These are phyloP conservation scores for Phenganax stokvisi DNA, from an alignment of 92 coral and sea anemone genomes.

Conservation along the genomic window DNA sequence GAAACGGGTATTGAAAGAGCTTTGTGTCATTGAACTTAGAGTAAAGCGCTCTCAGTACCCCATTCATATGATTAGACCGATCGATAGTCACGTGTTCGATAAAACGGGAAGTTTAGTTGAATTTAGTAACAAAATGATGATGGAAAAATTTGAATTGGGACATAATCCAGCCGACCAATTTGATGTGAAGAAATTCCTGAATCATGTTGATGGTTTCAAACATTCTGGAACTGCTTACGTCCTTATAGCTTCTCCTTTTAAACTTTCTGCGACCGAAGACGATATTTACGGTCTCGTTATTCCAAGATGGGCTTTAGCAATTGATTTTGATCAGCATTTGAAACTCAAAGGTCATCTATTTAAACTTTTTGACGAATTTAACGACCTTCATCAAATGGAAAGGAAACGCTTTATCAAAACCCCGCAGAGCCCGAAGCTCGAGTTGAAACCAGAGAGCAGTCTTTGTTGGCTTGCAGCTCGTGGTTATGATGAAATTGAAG, in stretches of 20 bases:
- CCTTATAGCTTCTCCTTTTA: constrained; percentile 56
- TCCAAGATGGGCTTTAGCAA: constrained; percentile 67
- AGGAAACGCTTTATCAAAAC: constrained; percentile 60
- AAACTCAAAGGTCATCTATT: constrained; percentile 52
- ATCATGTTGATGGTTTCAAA: constrained; percentile 49
- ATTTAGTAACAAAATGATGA: constrained; percentile 26
- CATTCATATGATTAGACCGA: background rate
- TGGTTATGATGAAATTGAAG: constrained; percentile 60
- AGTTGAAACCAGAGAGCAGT: constrained; percentile 59
- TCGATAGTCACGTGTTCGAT: constrained; percentile 33
- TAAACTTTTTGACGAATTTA: constrained; percentile 44
- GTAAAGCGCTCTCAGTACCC: constrained; percentile 7
- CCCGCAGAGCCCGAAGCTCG: constrained; percentile 55
- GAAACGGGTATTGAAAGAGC: background rate
- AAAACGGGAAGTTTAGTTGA: constrained; percentile 30
- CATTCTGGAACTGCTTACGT: constrained; percentile 52
- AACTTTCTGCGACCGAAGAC: constrained; percentile 36
- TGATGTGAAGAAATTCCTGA: constrained; percentile 54
- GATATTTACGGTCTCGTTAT: constrained; percentile 68
- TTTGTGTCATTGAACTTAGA: background rate
- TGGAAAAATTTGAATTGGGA: constrained; percentile 45
- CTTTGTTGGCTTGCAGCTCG: constrained; percentile 76
- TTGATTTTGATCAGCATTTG: constrained; percentile 69
- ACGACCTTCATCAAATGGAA: constrained; percentile 67
- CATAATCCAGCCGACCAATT: constrained; percentile 14